These are phyloP conservation scores for Jacana jacana DNA, from an alignment of 2,113 vertebrate species.

Conservation along the genomic window DNA sequence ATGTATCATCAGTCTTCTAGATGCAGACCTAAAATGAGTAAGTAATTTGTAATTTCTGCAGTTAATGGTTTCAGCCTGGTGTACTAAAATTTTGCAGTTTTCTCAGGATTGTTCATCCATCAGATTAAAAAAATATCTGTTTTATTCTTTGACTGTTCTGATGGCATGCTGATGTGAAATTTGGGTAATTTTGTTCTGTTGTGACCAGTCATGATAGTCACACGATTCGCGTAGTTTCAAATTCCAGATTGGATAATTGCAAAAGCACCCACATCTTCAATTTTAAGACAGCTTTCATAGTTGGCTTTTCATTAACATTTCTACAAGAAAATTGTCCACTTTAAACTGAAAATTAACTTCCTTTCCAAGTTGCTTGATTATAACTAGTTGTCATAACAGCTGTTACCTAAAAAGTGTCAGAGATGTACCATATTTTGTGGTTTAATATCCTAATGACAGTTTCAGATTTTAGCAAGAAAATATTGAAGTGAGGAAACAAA, in stretches of 20 bases:
- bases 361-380: not conserved
- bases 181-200: not conserved
- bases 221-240: not conserved
- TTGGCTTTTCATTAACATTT: not conserved
- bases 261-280: slow-evolving; percentile 2
- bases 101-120: not conserved
- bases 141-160: not conserved
- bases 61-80: not conserved
- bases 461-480: not conserved
- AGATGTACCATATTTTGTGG: not conserved
- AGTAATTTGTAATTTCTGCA: not conserved
- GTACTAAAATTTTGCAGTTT: not conserved
- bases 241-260: not conserved
- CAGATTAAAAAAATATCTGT: not conserved
- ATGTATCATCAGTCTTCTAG: not conserved
- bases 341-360: not conserved
- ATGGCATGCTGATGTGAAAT: not conserved
- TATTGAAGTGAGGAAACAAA: not conserved
- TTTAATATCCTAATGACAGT: not conserved
- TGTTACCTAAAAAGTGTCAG: not conserved
- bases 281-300: slow-evolving; percentile 9
- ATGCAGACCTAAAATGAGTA: not conserved
- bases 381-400: not conserved
- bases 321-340: not conserved
- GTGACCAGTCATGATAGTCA: slow-evolving; percentile 21